Conservation (phyloP, 2,797 vertebrate species). For the Hippocampus kuda region DNA sequence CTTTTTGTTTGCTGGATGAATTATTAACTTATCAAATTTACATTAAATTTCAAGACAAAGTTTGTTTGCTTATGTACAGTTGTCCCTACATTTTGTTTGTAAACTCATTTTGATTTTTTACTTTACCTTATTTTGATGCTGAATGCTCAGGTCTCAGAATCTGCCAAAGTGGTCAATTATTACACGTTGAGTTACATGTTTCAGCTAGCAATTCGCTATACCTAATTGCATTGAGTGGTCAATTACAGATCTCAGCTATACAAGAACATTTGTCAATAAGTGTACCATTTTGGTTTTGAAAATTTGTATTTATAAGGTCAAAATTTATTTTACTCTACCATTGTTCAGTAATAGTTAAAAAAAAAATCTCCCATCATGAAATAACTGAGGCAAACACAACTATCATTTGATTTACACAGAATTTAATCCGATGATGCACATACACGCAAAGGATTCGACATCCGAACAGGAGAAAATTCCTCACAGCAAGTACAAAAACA, state of each 20-base stretch:
- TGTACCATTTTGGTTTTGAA: background rate
- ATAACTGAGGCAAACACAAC: background rate
- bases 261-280: background rate
- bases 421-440: background rate
- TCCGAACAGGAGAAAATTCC: background rate
- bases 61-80: conserved; percentile 1
- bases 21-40: conserved; percentile 52
- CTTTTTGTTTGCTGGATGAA: conserved; percentile 46
- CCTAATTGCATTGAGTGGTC: background rate
- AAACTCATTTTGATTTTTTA: no score
- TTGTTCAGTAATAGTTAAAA: background rate
- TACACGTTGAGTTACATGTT: background rate
- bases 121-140: background rate
- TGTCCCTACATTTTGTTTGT: background rate
- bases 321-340: background rate
- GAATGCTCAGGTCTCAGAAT: background rate
- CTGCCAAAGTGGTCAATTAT: background rate
- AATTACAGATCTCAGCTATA: background rate
- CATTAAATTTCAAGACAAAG: conserved; percentile 21
- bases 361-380: background rate
- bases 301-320: background rate
- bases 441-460: background rate
- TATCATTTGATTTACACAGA: background rate
- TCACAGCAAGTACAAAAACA: conserved; percentile 1
- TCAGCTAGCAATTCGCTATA: background rate